These are phyloP conservation scores for Caenorhabditis japonica DNA, from an alignment of 2,888 invertebrate genomes.

Conservation along the genomic window DNA sequence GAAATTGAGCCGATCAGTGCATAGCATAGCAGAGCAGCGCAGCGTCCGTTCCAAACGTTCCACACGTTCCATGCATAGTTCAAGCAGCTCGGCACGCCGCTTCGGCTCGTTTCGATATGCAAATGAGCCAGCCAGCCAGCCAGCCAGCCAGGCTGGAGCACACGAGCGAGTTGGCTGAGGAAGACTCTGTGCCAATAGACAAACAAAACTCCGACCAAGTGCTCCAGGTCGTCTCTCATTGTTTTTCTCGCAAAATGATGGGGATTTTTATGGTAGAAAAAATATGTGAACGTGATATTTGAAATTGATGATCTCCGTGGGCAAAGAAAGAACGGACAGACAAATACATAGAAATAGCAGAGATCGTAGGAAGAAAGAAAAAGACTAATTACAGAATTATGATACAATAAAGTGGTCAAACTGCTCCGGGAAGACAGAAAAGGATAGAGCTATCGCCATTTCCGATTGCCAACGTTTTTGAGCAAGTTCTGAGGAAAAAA, in stretches of 20 bases:
- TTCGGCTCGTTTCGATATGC: no score
- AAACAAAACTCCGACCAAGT: constrained; percentile 23
- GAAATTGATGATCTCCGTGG: no score
- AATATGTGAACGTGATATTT: no score
- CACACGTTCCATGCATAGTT: constrained; percentile 47
- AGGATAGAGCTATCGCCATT: constrained; percentile 51
- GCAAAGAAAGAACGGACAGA: no score
- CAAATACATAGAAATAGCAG: no score
- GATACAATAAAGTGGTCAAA: no score
- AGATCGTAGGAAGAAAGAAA: no score
- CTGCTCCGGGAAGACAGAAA: constrained; percentile 36
- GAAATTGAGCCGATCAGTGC: not conserved
- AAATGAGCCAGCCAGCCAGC: constrained; percentile 23
- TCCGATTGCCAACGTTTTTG: constrained; percentile 43
- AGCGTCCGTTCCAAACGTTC: constrained; percentile 16
- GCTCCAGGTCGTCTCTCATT: not conserved
- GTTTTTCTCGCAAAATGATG: constrained; percentile 2
- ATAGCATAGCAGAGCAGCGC: not conserved
- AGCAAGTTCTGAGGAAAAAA: constrained; percentile 12
- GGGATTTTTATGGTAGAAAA: no score
- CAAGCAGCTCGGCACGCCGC: not conserved
- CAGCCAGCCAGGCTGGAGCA: no score
- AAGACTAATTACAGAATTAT: not conserved
- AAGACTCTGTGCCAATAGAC: constrained; percentile 26
- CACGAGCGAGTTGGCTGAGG: constrained; percentile 1